These are phyloP conservation scores for Isaurus tuberculatus DNA, from an alignment of 92 coral and sea anemone species.

Conservation along the genomic window DNA sequence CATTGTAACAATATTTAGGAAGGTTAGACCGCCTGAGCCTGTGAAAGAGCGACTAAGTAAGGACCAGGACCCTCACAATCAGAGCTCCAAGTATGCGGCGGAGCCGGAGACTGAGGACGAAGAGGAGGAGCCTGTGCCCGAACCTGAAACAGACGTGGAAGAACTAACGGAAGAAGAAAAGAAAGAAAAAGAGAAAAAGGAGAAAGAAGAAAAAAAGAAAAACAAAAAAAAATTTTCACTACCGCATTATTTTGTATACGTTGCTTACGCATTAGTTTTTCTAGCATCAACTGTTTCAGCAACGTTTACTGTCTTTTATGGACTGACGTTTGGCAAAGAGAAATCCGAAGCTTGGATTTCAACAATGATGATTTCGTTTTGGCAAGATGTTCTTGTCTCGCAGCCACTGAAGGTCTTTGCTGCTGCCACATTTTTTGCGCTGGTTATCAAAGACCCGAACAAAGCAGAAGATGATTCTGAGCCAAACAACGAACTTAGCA, in stretches of 20 bases:
- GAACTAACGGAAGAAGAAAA: conserved; percentile 64
- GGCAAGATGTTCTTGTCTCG: conserved; percentile 97
- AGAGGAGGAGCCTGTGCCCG: conserved; percentile 31
- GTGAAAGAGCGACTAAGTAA: conserved; percentile 51
- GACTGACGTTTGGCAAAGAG: conserved; percentile 94
- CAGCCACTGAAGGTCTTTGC: conserved; percentile 98
- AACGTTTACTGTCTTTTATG: conserved; percentile 92
- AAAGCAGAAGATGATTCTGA: conserved; percentile 92
- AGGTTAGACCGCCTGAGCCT: conserved; percentile 77
- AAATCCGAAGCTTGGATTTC: conserved; percentile 96
- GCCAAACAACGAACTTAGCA: conserved; percentile 76
- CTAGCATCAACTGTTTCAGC: conserved; percentile 85
- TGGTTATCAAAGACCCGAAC: conserved; percentile 95
- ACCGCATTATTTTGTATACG: conserved; percentile 78
- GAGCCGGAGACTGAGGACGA: conserved; percentile 44
- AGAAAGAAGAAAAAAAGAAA: conserved; percentile 60
- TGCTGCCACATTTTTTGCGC: conserved; percentile 95
- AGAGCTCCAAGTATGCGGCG: conserved; percentile 70
- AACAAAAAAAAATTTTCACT: conserved; percentile 76
- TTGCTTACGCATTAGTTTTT: conserved; percentile 81
- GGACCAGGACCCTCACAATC: conserved; percentile 74
- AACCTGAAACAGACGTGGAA: conserved; percentile 56
- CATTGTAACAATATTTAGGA: conserved; percentile 90
- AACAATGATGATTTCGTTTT: conserved; percentile 97
- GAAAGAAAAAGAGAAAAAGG: conserved; percentile 40